phyloP scores from a whole-genome alignment of 2,113 vertebrate species.

The Zosterops hypoxanthus region DNA sequence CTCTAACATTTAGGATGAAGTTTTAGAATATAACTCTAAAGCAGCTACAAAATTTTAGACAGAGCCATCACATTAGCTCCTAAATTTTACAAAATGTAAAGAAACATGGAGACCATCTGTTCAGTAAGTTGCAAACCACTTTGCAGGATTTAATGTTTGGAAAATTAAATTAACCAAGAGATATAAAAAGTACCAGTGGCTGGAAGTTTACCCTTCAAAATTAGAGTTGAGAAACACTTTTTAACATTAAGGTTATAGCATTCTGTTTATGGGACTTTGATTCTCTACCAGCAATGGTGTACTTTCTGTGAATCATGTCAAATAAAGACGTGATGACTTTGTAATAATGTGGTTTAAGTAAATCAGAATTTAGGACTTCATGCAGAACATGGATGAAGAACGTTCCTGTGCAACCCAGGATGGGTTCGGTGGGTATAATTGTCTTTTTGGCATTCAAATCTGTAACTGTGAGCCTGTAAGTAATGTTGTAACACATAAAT shows the following conservation, averaged over 20 bases:
- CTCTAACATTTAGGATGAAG: background rate
- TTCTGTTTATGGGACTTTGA: background rate
- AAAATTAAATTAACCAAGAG: background rate
- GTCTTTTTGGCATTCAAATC: background rate
- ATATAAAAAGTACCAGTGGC: background rate
- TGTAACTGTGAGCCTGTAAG: background rate
- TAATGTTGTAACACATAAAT: background rate
- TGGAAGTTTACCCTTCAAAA: background rate
- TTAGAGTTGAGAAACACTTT: background rate
- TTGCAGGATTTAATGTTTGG: background rate
- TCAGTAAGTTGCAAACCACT: background rate
- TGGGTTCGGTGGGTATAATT: background rate
- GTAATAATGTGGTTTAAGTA: background rate
- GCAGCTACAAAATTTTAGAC: slow-evolving; percentile 8
- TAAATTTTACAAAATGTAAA: slow-evolving; percentile 17
- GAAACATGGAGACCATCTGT: slow-evolving; percentile 16
- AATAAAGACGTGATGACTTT: background rate
- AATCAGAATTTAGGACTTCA: background rate
- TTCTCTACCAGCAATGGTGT: background rate
- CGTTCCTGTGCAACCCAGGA: background rate
- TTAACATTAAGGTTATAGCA: background rate
- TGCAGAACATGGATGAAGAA: background rate
- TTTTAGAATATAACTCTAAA: background rate
- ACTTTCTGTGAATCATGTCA: background rate
- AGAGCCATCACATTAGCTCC: background rate